Percentiles rank a stretch among this genome's conserved stretches.
Conservation (phyloP, 2,888 invertebrate species). For the Agriopis aurantiaria region DNA sequence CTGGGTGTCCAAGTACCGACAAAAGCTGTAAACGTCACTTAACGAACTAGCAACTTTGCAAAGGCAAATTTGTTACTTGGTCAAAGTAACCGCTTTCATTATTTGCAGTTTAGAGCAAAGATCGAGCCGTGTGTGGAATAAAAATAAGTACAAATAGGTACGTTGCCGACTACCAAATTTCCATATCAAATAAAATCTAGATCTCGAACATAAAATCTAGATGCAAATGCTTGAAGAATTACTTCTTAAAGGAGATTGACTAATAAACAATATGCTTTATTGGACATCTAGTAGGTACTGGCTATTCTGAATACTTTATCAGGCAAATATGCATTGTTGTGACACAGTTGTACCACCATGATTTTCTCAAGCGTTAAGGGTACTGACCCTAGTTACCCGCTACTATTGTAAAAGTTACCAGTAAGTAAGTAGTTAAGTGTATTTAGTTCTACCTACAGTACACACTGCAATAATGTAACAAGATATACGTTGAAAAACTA, state of each 20-base stretch:
- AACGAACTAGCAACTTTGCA: conserved; percentile 1
- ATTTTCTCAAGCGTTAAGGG: conserved; percentile 47
- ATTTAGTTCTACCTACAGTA: too few relatives aligned
- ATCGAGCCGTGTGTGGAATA: background rate
- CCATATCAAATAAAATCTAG: conserved; percentile 10
- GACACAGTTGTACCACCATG: conserved; percentile 37
- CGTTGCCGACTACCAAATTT: conserved; percentile 1
- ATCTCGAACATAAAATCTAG: conserved; percentile 10
- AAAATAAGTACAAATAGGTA: background rate
- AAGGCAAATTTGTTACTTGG: conserved; percentile 15
- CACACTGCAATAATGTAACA: too few relatives aligned
- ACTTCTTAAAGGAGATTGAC: conserved; percentile 18
- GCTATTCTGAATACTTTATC: conserved; percentile 6
- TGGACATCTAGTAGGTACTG: background rate
- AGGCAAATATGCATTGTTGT: conserved; percentile 9
- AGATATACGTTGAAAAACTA: too few relatives aligned
- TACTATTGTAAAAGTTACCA: conserved; percentile 17
- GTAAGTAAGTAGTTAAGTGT: too few relatives aligned
- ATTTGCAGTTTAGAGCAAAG: background rate
- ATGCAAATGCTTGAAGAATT: conserved; percentile 19
- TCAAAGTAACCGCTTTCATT: background rate
- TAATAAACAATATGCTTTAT: conserved; percentile 26
- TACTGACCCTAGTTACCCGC: conserved; percentile 41
- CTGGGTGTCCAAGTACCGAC: conserved; percentile 3
- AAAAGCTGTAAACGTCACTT: conserved; percentile 22